Evolutionary conservation across 2,113 vertebrate genomes (phyloP), one percentile per base, ranked within the genome.

Genomic region (Campylorhamphus procurvoides): DNA sequence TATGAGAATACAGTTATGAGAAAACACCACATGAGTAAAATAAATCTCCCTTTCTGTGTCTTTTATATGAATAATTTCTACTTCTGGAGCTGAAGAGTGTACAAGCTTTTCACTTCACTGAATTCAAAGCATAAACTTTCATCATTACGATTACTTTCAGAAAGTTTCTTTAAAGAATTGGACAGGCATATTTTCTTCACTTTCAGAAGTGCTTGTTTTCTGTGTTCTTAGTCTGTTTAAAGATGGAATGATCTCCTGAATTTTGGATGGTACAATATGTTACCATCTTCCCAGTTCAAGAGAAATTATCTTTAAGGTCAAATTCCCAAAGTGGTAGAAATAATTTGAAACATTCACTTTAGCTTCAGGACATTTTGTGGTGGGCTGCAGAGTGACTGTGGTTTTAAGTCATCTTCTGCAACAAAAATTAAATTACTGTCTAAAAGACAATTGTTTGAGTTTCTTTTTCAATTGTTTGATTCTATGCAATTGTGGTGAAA

Each of bases 381-480:
- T 39, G 31, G 13, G 58, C 71, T 91, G 46, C 78, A 82, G 46
- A 46, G 14, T 53, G 82, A 56, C 31, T 94, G 83, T 77, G 35
- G 81, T 88, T 93, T 93, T 90, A 82, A 95, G 82, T 83, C 37
- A 75, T 80, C 46, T 69, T 93, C 78, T 90, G 60, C 72, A 91
- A 66, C 27, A 91, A 69, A 94, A 83, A 89, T 46, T 46, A 72
- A 82, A 85, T 88, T 85, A 28, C 50, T 53, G 35, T 84, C 82
- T 80, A 37, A 77, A 92, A 85, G 50, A 73, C 55, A 93, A 50
- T 40, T 78, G 42, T 44, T 96, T 87, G 74, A 50, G 33, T 42
- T 84, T 95, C 37, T 55, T 94, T 95, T 94, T 87, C 66, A 83
- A 1, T 82, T 93, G 39, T 49, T 91, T 93, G 63, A 42, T 87